A percentile compares a stretch with the other conserved stretches of the same genome.
Evolutionary conservation across 2,113 vertebrate genomes (phyloP).

Genomic region (crab-eating macaque (Macaca fascicularis)): T2T-MFA8v1.1 NC_088390.1:67752501-67753000

Average conservation of each 20-base stretch:
- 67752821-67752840: not conserved
- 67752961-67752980: not conserved
- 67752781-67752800: constrained; percentile 35
- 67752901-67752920: not conserved
- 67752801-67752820: constrained; percentile 19
- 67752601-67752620: constrained; percentile 21
- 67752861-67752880: not conserved
- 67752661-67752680: not conserved
- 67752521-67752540: constrained; percentile 4
- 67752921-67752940: not conserved
- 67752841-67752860: constrained; percentile 13
- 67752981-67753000: not conserved
- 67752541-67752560: constrained; percentile 6
- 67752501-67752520: not conserved
- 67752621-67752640: not conserved
- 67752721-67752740: not conserved
- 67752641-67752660: not conserved
- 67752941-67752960: not conserved
- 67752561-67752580: not conserved
- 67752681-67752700: constrained; percentile 35
- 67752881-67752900: not conserved
- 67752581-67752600: not conserved
- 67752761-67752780: not conserved
- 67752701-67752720: not conserved
- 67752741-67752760: not conserved